These are phyloP conservation scores for Nymphicus hollandicus DNA, from an alignment of 2,113 vertebrate genomes.

Conservation along the genomic window DNA sequence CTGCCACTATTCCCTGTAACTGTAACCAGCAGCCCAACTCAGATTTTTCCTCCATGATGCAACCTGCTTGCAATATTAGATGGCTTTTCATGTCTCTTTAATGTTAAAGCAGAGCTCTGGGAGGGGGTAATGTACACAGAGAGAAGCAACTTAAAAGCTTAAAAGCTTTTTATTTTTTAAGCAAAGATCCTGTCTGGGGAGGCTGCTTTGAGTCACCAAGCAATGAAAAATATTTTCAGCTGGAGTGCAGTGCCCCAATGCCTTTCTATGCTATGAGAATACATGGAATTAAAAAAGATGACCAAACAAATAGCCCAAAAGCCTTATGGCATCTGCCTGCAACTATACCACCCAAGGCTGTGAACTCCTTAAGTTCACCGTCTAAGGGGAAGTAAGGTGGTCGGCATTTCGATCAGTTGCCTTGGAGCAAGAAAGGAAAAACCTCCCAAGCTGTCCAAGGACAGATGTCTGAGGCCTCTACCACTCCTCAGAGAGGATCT, in stretches of 20 bases:
- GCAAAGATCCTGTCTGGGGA: slow-evolving; percentile 31
- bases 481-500: background rate
- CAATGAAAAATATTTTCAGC: slow-evolving; percentile 14
- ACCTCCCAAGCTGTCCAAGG: background rate
- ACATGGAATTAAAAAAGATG: background rate
- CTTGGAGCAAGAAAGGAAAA: background rate
- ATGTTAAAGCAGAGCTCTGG: slow-evolving; percentile 43
- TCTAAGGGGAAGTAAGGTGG: background rate
- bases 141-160: slow-evolving; percentile 63
- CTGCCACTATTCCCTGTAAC: slow-evolving; percentile 15
- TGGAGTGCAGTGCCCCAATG: background rate
- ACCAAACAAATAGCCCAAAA: background rate
- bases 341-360: background rate
- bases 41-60: slow-evolving; percentile 44
- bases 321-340: background rate
- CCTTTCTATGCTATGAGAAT: background rate
- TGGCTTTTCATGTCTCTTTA: slow-evolving; percentile 54
- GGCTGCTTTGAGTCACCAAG: slow-evolving; percentile 32
- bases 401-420: background rate
- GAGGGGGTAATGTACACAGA: slow-evolving; percentile 24
- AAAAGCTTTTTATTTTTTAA: slow-evolving; percentile 55
- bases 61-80: slow-evolving; percentile 48
- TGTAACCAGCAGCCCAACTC: slow-evolving; percentile 22
- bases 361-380: background rate
- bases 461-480: background rate